phyloP scores from a whole-genome alignment of 2,888 invertebrate genomes.

The Zaprionus obscuricornis region DNA sequence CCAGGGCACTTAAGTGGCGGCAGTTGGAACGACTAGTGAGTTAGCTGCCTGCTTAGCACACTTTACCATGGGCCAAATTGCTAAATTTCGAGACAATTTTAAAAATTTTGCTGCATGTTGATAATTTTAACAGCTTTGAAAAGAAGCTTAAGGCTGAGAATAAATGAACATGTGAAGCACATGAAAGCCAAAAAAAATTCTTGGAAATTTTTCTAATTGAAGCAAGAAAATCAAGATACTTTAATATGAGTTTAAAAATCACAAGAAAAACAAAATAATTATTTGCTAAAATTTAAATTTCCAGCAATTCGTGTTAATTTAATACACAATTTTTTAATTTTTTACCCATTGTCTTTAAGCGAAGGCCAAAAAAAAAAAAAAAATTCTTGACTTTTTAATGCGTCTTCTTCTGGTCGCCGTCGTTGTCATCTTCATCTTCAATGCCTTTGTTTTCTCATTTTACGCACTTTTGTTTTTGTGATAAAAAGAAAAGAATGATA shows the following conservation, averaged over 20 bases:
- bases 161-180: background rate
- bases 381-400: constrained; percentile 64
- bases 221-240: too few relatives aligned
- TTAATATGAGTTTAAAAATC: too few relatives aligned
- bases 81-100: too few relatives aligned
- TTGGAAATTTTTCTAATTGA: background rate
- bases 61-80: constrained; percentile 47
- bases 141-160: background rate
- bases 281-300: too few relatives aligned
- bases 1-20: constrained; percentile 52
- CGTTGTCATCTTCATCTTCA: too few relatives aligned
- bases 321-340: too few relatives aligned
- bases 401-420: constrained; percentile 28
- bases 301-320: too few relatives aligned
- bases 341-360: too few relatives aligned
- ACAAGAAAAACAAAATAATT: too few relatives aligned
- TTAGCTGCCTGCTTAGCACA: constrained; percentile 17
- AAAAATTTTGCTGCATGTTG: too few relatives aligned
- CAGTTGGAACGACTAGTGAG: constrained; percentile 29
- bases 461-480: constrained; percentile 12
- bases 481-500: background rate
- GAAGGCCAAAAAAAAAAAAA: too few relatives aligned
- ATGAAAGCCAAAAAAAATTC: background rate
- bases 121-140: too few relatives aligned
- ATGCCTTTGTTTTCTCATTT: constrained; percentile 13